These are phyloP conservation scores for Pipistrellus kuhlii DNA, from an alignment of 2,797 vertebrate species.

Conservation along the genomic window DNA sequence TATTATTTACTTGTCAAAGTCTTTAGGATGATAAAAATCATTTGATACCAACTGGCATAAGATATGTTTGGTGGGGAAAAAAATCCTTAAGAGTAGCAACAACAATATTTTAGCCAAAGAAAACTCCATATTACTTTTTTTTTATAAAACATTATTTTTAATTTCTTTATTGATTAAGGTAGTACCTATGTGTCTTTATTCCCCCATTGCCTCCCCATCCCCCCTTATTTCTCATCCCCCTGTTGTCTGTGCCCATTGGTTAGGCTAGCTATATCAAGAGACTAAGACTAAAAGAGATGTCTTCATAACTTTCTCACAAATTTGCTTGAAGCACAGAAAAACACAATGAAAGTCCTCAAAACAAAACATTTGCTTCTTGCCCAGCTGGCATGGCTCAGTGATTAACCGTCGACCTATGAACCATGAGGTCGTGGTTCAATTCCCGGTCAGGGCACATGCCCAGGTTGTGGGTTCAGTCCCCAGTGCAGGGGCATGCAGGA, in stretches of 20 bases:
- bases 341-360: not conserved
- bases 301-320: not conserved
- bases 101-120: not conserved
- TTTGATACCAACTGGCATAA: not conserved
- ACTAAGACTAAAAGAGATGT: not conserved
- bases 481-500: too few species aligned
- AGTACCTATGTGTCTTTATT: too few species aligned
- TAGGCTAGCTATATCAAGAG: not conserved
- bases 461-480: too few species aligned
- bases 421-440: too few species aligned
- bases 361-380: not conserved
- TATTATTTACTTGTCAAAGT: not conserved
- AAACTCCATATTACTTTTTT: not conserved
- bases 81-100: not conserved
- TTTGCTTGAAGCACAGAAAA: not conserved
- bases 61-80: not conserved
- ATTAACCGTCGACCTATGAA: too few species aligned
- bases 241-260: too few species aligned
- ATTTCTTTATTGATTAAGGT: too few species aligned
- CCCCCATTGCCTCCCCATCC: too few species aligned
- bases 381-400: too few species aligned
- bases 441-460: too few species aligned
- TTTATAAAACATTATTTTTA: too few species aligned
- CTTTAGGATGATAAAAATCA: slow-evolving; percentile 53
- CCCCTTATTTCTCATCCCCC: too few species aligned